Conservation (phyloP, 2,113 vertebrate genomes). For the Zosterops lateralis region DNA sequence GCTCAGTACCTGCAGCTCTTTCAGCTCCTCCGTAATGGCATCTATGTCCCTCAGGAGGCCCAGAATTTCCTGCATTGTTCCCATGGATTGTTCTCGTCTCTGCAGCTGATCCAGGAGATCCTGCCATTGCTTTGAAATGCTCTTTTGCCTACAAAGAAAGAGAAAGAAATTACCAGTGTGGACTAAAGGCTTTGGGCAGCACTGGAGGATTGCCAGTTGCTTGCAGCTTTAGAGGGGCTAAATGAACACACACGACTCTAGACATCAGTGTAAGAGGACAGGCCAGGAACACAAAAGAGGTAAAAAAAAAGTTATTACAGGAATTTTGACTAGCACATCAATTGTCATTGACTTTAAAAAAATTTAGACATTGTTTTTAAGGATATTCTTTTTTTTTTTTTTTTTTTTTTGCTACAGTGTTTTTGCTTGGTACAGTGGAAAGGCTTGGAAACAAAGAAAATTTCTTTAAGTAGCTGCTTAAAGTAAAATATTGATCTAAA, state of each 20-base stretch:
- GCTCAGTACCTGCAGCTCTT: constrained; percentile 79
- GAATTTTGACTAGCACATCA: not conserved
- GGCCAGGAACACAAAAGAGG: not conserved
- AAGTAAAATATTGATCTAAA: not conserved
- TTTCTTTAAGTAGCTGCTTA: not conserved
- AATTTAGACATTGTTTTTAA: not conserved
- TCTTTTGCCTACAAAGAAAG: constrained; percentile 67
- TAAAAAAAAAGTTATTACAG: not conserved
- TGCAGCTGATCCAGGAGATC: constrained; percentile 78
- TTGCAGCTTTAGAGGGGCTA: not conserved
- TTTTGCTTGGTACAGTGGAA: not conserved
- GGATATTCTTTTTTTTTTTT: not conserved
- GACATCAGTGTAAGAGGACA: not conserved
- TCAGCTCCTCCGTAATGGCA: constrained; percentile 77
- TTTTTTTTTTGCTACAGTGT: not conserved
- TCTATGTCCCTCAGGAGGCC: constrained; percentile 78
- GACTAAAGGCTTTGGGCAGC: not conserved
- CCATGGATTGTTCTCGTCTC: constrained; percentile 65
- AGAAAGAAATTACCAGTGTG: not conserved
- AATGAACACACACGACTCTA: not conserved
- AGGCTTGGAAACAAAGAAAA: not conserved
- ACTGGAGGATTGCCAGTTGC: not conserved
- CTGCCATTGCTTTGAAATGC: constrained; percentile 78
- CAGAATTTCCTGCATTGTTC: constrained; percentile 68
- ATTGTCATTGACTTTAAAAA: not conserved